These are phyloP conservation scores for Sebastiscus tertius DNA, from an alignment of 2,797 vertebrate species.

Conservation along the genomic window DNA sequence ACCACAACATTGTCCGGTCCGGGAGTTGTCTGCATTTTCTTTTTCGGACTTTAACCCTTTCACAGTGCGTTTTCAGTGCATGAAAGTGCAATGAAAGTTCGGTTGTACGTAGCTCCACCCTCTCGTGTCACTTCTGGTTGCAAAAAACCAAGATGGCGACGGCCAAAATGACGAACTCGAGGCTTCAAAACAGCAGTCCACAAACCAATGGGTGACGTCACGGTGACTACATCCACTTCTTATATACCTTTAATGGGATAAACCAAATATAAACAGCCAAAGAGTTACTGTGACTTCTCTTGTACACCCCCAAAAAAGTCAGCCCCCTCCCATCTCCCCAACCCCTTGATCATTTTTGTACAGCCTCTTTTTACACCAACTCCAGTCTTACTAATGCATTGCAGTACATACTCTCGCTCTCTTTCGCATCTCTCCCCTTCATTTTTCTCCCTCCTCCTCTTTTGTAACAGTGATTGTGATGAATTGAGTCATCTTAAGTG, in stretches of 20 bases:
- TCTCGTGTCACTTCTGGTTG: no score
- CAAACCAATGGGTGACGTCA: not conserved
- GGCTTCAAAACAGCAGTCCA: no score
- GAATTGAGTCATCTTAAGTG: conserved; percentile 82
- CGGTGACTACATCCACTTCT: not conserved
- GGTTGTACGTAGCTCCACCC: no score
- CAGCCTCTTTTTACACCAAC: conserved; percentile 39
- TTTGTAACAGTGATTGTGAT: conserved; percentile 77
- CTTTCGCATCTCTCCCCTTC: conserved; percentile 37
- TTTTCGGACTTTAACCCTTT: no score
- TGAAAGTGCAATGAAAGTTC: no score
- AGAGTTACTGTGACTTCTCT: not conserved
- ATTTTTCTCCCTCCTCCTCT: conserved; percentile 38
- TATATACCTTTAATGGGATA: not conserved
- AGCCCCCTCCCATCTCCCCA: not conserved
- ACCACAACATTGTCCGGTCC: no score
- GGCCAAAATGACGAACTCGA: no score
- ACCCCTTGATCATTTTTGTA: conserved; percentile 10
- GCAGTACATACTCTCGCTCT: conserved; percentile 45
- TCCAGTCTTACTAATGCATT: conserved; percentile 61
- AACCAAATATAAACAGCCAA: conserved; percentile 2
- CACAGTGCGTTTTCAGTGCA: no score
- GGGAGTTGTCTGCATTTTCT: no score
- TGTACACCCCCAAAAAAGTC: not conserved
- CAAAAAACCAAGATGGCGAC: no score